Evolutionary conservation across 1,140 invertebrate genomes (phyloP).

Genomic region (Neodiprion virginianus): DNA sequence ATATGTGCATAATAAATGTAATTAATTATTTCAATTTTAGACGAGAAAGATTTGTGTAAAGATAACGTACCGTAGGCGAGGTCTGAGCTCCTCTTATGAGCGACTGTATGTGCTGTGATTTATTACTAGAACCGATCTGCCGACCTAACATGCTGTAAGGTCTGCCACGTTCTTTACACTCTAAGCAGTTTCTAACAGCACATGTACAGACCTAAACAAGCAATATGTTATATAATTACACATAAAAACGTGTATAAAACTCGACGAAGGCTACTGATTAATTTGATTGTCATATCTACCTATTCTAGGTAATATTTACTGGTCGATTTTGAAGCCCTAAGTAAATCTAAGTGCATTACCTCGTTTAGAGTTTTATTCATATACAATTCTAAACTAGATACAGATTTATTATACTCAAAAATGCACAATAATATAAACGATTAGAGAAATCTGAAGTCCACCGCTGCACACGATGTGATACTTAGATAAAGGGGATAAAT

Average conservation of each 20-base stretch:
- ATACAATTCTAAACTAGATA: not conserved
- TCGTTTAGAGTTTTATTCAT: no score
- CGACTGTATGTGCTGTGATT: slow-evolving; percentile 77
- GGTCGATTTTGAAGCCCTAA: no score
- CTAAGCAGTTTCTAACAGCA: slow-evolving; percentile 97
- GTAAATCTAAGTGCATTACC: no score
- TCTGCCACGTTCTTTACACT: slow-evolving; percentile 92
- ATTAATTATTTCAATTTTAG: not conserved
- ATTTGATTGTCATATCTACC: no score
- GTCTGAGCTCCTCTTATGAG: slow-evolving; percentile 86
- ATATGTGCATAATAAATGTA: slow-evolving; percentile 8
- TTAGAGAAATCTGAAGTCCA: no score
- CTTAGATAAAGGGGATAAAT: no score
- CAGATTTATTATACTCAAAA: not conserved
- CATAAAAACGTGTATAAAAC: slow-evolving; percentile 12
- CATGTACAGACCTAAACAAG: slow-evolving; percentile 91
- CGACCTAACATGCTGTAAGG: slow-evolving; percentile 66
- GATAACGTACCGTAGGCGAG: slow-evolving; percentile 78
- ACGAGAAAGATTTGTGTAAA: slow-evolving; percentile 1
- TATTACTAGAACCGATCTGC: slow-evolving; percentile 63
- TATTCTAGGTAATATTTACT: no score
- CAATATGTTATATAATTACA: slow-evolving; percentile 54
- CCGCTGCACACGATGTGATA: no score
- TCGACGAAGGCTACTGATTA: not conserved
- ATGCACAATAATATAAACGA: no score